Conservation (phyloP, 92 coral and sea anemone genomes). For the Phenganax subtilis region DNA sequence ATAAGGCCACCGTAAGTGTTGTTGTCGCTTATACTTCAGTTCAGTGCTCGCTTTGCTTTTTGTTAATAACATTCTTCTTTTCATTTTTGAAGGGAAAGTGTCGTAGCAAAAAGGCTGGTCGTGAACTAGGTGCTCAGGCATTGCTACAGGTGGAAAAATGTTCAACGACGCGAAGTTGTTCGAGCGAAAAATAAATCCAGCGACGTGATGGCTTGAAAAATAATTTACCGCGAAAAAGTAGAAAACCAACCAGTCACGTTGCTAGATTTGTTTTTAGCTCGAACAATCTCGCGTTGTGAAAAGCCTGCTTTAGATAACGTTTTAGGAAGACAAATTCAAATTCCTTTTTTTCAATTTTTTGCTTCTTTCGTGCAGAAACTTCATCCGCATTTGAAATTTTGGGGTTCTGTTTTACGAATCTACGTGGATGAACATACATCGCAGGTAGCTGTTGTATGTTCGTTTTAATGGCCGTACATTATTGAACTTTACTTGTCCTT, state of each 20-base stretch:
- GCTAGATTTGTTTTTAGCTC: no score
- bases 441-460: conserved; percentile 26
- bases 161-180: not conserved
- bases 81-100: conserved; percentile 61
- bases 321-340: not conserved
- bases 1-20: conserved; percentile 64
- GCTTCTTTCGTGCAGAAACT: conserved; percentile 59
- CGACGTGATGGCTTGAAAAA: no score
- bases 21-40: not conserved
- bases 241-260: no score
- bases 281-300: no score
- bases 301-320: no score
- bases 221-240: no score
- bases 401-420: conserved; percentile 88
- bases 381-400: conserved; percentile 72
- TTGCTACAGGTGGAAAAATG: conserved; percentile 60
- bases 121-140: conserved; percentile 86
- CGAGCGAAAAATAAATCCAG: no score
- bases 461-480: not conserved
- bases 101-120: conserved; percentile 76
- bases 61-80: not conserved
- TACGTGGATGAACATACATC: conserved; percentile 79
- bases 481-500: not conserved
- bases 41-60: not conserved
- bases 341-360: not conserved